Conservation (phyloP, 2,797 vertebrate species). For the Sebastes itinus region DNA sequence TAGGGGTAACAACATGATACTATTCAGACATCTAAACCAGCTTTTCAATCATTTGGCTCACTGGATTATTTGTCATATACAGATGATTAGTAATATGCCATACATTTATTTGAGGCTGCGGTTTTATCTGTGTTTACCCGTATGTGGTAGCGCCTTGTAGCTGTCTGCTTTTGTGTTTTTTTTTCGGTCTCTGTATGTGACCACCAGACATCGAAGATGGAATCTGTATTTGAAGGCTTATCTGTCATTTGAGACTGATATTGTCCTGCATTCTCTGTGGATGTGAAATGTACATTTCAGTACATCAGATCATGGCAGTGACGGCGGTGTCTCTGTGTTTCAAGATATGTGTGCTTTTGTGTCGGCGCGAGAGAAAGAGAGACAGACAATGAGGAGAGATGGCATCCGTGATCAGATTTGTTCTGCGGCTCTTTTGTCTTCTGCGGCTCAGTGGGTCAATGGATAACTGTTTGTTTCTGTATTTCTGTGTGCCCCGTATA, state of each 20-base stretch:
- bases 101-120: constrained; percentile 26
- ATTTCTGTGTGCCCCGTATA: constrained; percentile 12
- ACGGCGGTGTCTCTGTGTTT: constrained; percentile 29
- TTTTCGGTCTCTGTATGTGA: constrained; percentile 11
- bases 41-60: background rate
- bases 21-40: constrained; percentile 10
- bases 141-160: constrained; percentile 37
- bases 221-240: constrained; percentile 59
- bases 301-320: constrained; percentile 47
- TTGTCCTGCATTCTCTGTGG: constrained; percentile 35
- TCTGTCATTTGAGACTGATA: constrained; percentile 50
- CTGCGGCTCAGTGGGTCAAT: constrained; percentile 40
- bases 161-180: constrained; percentile 31
- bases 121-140: constrained; percentile 29
- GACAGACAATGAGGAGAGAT: constrained; percentile 48
- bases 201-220: constrained; percentile 22
- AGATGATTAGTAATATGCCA: constrained; percentile 27
- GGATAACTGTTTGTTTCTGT: constrained; percentile 22
- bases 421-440: constrained; percentile 47
- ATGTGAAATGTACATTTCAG: constrained; percentile 60
- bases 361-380: constrained; percentile 21
- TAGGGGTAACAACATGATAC: background rate
- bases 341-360: constrained; percentile 35
- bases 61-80: constrained; percentile 15
- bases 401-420: constrained; percentile 50